These are phyloP conservation scores for Chaetops frenatus DNA, from an alignment of 2,113 vertebrate species.

Conservation along the genomic window DNA sequence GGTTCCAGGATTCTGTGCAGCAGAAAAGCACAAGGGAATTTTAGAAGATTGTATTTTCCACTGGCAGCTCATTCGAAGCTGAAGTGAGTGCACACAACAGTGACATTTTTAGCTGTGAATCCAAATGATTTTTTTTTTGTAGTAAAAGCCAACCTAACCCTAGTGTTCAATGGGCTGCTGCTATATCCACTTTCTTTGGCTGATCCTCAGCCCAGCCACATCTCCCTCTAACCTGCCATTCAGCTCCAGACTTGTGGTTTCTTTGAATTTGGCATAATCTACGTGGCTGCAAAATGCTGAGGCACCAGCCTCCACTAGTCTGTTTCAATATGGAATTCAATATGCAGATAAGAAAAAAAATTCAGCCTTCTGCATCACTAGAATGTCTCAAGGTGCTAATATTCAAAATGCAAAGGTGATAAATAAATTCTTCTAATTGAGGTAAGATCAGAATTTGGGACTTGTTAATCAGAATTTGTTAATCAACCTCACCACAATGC, in stretches of 20 bases:
- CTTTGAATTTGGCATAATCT: background rate
- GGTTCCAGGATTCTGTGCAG: background rate
- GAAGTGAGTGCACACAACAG: background rate
- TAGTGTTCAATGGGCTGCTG: background rate
- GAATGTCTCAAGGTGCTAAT: background rate
- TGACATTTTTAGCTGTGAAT: slow-evolving; percentile 10
- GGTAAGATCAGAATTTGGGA: background rate
- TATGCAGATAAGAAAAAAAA: background rate
- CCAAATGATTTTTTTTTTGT: background rate
- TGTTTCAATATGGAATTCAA: slow-evolving; percentile 25
- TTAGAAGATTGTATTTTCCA: slow-evolving; percentile 12
- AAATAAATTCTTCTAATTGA: background rate
- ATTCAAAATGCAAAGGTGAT: background rate
- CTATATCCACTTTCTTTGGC: background rate
- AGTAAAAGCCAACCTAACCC: background rate
- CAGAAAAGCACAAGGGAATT: background rate
- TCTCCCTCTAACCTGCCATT: background rate
- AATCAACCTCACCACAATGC: background rate
- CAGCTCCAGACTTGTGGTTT: background rate
- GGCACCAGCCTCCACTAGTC: background rate
- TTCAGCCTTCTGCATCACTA: background rate
- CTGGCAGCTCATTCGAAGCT: slow-evolving; percentile 24
- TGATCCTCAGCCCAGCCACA: background rate
- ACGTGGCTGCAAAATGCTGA: background rate
- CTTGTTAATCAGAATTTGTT: background rate